Evolutionary conservation across 2,888 invertebrate species (phyloP).

Genomic region (Ichneumon xanthorius): DNA sequence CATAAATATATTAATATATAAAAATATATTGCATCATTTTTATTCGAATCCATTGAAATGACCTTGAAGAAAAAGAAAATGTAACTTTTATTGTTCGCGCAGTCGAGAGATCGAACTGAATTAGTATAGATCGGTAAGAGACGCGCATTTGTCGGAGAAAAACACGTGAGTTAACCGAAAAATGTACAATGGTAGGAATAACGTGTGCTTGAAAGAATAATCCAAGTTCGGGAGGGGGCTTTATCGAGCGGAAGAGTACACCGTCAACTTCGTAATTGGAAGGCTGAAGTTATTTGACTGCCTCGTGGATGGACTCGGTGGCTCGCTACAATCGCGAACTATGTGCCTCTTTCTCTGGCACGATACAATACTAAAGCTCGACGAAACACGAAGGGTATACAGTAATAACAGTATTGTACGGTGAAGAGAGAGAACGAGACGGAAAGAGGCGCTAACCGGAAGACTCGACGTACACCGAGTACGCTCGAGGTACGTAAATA

Average conservation of each 20-base stretch:
- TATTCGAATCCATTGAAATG: background rate
- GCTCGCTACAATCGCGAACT: background rate
- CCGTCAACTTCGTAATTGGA: slow-evolving; percentile 65
- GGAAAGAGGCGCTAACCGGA: slow-evolving; percentile 61
- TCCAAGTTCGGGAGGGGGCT: slow-evolving; percentile 45
- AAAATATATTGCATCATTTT: slow-evolving; percentile 1
- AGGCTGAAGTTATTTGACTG: slow-evolving; percentile 59
- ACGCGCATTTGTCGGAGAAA: background rate
- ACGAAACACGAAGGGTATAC: slow-evolving; percentile 33
- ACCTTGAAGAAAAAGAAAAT: background rate
- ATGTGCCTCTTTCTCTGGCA: slow-evolving; percentile 41
- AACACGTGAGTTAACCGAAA: slow-evolving; percentile 3
- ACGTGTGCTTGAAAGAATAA: slow-evolving; percentile 41
- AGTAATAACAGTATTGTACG: background rate
- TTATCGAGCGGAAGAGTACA: slow-evolving; percentile 60
- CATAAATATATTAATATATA: no score
- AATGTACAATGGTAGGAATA: slow-evolving; percentile 10
- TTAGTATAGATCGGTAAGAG: background rate
- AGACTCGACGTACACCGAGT: slow-evolving; percentile 43
- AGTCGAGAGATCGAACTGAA: background rate
- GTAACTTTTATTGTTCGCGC: background rate
- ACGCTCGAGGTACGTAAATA: slow-evolving; percentile 63
- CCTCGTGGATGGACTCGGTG: background rate
- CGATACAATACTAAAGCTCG: slow-evolving; percentile 45
- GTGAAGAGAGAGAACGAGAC: slow-evolving; percentile 17